Evolutionary conservation across 1,140 invertebrate genomes (phyloP), one percentile per base, ranked within the genome.

Genomic region (Diachasmimorpha longicaudata): DNA sequence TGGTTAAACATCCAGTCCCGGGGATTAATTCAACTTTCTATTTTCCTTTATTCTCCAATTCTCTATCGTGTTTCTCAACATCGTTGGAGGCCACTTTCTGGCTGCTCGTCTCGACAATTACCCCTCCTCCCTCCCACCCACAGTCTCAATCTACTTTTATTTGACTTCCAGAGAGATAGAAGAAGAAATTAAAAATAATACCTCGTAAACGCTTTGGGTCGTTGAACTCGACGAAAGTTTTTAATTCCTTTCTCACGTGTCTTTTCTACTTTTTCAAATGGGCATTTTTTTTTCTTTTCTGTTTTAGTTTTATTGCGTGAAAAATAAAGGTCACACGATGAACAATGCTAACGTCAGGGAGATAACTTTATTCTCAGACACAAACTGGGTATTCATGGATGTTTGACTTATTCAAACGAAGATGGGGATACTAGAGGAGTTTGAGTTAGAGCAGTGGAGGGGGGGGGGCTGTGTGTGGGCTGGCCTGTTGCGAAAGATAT

Each of bases 311-410:
- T 13, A 63, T 55, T 73, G 52, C 52, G 19, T 8, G 36, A 70
- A 70, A 63, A 63, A 63, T 63, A 63, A 13, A 5, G 19, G 58
- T 6, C 58, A 25, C 23, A 63, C 58, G 19, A 63, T 63, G 58
- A 63, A 63, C 23, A 25, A 63, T 23, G 58, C 58, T 25, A 1
- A 4, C 6, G 23, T 23, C 58, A 63, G 21, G 2, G 58, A 23
- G 58, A 25, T 8, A 63, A 21, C 75, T 75, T 75, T 73, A 58
- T 52, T 70, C 77, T 67, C 69, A 70, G 68, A 80, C 74, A 78
- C 75, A 81, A 74, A 80, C 82, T 80, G 82, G 79, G 84, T 86
- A 86, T 86, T 86, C 84, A 85, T 84, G 84, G 85, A 83, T 85
- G 77, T 85, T 84, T 86, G 82, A 86, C 80, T 85, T 85, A 86